Base-by-base conservation (phyloP, 2,113 vertebrate genomes). In the Colossoma macropomum region DNA sequence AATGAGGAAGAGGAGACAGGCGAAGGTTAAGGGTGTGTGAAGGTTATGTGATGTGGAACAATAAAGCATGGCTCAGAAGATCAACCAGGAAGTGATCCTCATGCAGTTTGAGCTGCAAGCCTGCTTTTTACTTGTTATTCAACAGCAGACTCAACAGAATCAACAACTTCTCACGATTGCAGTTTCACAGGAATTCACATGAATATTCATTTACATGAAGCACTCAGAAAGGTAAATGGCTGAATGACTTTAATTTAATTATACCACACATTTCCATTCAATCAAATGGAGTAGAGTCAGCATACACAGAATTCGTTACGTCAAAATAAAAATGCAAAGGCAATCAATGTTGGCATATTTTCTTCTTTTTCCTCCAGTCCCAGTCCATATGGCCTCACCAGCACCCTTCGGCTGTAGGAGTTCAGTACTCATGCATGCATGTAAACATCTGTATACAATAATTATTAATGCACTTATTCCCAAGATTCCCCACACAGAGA, bases 31-130 rank as follows among this genome's bases (percentile, higher is more conserved):
- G 63, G 27, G 34, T 65, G 38, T 80, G 78, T 41, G 41, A 30
- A 81, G 69, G 27, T 72, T 72, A 23, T 72, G 45, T 50, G 71
- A 73, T 73, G 30, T 79, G 66, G n/a, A 80, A 41, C 11, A 59
- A 71, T 71, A 50, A 79, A 70, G 50, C 50, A 41, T 27, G 23
- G 23, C 69, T 70, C 32, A 54, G 3, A 25, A 72, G n/a, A 80
- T 60, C 34, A 45, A 21, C 0, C 4, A 56, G 27, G n/a, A 38
- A 41, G 50, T 27, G 25, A 27, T 19, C 25, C 50, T 16, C 41
- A 78, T 32, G 6, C 41, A 77, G 34, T 28, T 21, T 30, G 25
- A 10, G 8, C 17, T 48, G 38, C 23, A 0, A 7, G 23, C 54
- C 4, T 56, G 54, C 19, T 62, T 62, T 59, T n/a, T 25, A 62